Evolutionary conservation across 2,113 vertebrate species (phyloP), one percentile per base, ranked within the genome.

Genomic region (Sorex araneus): DNA sequence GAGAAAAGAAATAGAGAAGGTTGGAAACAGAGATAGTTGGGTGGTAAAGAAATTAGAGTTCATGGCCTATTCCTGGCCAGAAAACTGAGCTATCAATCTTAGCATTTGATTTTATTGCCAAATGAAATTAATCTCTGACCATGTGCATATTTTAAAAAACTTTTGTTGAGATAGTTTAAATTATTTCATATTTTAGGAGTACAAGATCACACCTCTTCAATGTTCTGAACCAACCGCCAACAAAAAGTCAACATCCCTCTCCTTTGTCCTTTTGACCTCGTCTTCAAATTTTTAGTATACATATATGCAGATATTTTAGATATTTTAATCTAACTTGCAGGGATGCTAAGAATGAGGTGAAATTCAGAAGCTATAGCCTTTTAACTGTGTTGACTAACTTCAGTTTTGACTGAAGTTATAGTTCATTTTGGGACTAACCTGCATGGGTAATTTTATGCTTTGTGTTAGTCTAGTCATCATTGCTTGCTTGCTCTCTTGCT

Each of bases 381-480:
- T 82, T 57, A 86, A 76, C 11, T n/a, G 8, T 77, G 11, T 30
- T 80, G 50, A 54, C 13, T 54, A 80, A 88, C 9, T 76, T 18
- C 18, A 70, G 60, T 87, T 87, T 15, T 30, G 32, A 21, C 25
- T 71, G 67, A 63, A 54, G 70, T 69, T 87, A 21, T n/a, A 81
- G 23, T 84, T 78, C 27, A 69, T 34, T 64, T 74, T 82, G 60
- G 69, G 75, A 94, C 90, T 92, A 77, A 91, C 5, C 30, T 66
- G 16, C 28, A 54, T 89, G 30, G 40, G 84, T 74, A 81, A 82
- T 60, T 82, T 69, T 78, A 69, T 75, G 82, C 27, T 34, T 66
- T 95, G 36, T 69, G 40, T 70, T 9, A 2, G n/a, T 64, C 4
- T 75, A 75, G 43, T 36, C 30, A n/a, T 78, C 23, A 84, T 60